Evolutionary conservation across 1,140 invertebrate species (phyloP), one percentile per base, ranked within the genome.

Genomic region (Cydia strobilella): DNA sequence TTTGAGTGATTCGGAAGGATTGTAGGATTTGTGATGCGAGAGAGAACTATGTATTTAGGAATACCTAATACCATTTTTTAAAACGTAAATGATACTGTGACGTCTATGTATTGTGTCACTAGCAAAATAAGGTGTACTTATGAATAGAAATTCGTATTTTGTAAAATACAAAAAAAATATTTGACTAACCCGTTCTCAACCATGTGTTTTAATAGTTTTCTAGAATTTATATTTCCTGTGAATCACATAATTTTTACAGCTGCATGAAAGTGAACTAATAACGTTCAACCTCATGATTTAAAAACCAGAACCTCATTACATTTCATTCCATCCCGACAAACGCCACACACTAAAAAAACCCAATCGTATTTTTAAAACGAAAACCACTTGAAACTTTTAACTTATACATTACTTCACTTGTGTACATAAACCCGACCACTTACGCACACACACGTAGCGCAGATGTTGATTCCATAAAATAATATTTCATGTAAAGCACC

Each of bases 381-480:
- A 86, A 87, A 86, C 89, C 90, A 92, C 90, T 92, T 90, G 89
- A 92, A 88, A 81, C 84, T 80, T 86, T 85, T 89, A 86, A 89
- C 84, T 89, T 91, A 88, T 86, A 90, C 90, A 87, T 90, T 88
- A 90, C 90, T 90, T 89, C 85, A 89, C 89, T 87, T 85, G 83
- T 89, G 84, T 90, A 89, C 87, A 90, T 90, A 86, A 90, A 89
- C 86, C 90, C 87, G 85, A 88, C 86, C 77, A 76, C 76, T 72
- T 81, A 77, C 77, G 84, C 84, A 77, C 86, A 86, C 80, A 82
- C 83, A 84, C 74, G 77, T 74, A 82, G 82, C 85, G 88, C 90
- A 92, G 90, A 92, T 91, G 90, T 88, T 90, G 90, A 92, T 92
- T 91, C 89, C 90, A 91, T 92, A 91, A 91, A 92, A 92, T 92